phyloP scores from a whole-genome alignment of 1,140 invertebrate genomes.

The Antheraea pernyi region DNA sequence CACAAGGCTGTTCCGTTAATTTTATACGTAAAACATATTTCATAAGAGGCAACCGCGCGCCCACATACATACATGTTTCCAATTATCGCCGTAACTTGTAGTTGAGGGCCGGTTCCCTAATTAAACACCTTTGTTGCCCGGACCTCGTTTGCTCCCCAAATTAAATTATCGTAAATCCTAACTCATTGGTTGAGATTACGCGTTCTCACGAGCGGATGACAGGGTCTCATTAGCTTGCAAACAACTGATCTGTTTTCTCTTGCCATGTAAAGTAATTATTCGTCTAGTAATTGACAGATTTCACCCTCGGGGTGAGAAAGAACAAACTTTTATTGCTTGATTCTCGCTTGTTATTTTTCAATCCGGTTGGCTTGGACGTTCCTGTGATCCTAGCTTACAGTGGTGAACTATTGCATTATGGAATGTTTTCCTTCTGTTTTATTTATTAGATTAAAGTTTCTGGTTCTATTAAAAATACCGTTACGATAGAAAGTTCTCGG shows the following conservation, averaged over 20 bases:
- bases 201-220: slow-evolving; percentile 21
- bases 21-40: background rate
- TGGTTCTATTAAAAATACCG: too few species aligned
- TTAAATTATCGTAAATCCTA: slow-evolving; percentile 40
- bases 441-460: too few species aligned
- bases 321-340: background rate
- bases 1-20: background rate
- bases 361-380: background rate
- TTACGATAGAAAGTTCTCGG: too few species aligned
- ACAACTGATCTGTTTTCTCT: slow-evolving; percentile 12
- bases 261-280: slow-evolving; percentile 14
- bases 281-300: slow-evolving; percentile 14
- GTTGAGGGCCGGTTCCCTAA: slow-evolving; percentile 28
- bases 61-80: background rate
- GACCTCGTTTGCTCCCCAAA: slow-evolving; percentile 26
- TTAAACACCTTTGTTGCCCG: slow-evolving; percentile 35
- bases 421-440: too few species aligned
- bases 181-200: slow-evolving; percentile 25
- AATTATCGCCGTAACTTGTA: slow-evolving; percentile 15
- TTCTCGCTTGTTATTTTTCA: background rate
- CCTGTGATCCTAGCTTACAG: background rate
- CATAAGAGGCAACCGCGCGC: background rate
- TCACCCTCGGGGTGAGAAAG: background rate
- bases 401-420: too few species aligned
- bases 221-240: slow-evolving; percentile 15